Conservation (phyloP, 2,113 vertebrate species). For the Cyprinodon variegatus region DNA sequence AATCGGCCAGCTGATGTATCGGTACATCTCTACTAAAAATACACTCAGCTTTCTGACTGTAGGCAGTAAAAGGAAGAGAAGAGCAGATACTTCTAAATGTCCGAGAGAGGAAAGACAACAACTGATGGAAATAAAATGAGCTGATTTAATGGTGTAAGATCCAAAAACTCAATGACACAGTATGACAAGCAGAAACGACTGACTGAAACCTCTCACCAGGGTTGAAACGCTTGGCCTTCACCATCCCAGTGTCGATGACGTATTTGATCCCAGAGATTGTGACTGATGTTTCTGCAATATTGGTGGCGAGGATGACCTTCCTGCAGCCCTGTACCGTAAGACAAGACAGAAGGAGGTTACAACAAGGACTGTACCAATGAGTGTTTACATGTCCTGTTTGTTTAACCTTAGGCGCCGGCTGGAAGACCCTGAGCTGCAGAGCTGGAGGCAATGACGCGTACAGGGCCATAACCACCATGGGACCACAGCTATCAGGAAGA, state of each 20-base stretch:
- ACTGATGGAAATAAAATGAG: no score
- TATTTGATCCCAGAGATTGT: slow-evolving; percentile 96
- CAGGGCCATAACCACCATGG: slow-evolving; percentile 88
- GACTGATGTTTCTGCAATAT: slow-evolving; percentile 96
- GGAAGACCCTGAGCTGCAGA: slow-evolving; percentile 93
- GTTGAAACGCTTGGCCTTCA: slow-evolving; percentile 96
- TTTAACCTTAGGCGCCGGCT: slow-evolving; percentile 86
- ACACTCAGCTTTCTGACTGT: no score
- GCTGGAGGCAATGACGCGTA: slow-evolving; percentile 92
- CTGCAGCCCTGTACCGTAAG: slow-evolving; percentile 83
- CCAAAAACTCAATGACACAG: not conserved
- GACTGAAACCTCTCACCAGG: slow-evolving; percentile 82
- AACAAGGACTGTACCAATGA: not conserved
- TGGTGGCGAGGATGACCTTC: slow-evolving; percentile 96
- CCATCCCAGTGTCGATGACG: slow-evolving; percentile 96
- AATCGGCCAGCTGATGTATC: no score
- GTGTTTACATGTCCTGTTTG: not conserved
- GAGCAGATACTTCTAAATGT: no score
- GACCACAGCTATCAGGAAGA: slow-evolving; percentile 85
- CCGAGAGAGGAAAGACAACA: no score
- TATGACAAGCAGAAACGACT: not conserved
- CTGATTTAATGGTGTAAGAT: no score
- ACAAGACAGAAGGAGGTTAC: not conserved
- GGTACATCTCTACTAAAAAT: no score
- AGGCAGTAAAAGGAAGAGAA: no score